phyloP scores from a whole-genome alignment of 2,113 vertebrate genomes.

The Zootoca vivipara region DNA sequence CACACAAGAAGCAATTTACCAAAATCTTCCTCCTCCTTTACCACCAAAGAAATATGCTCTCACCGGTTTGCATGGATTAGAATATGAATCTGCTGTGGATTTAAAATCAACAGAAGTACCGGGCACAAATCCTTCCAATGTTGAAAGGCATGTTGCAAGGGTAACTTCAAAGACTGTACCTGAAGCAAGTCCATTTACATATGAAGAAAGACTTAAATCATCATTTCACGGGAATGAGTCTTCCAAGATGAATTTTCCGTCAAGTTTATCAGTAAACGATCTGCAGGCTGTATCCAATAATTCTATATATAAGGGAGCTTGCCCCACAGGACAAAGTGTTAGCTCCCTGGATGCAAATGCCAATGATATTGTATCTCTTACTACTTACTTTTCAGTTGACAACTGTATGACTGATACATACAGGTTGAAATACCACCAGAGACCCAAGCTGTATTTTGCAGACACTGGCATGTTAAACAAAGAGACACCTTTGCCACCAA shows the following conservation, averaged over 20 bases:
- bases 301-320: constrained; percentile 37
- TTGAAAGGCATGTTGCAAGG: constrained; percentile 36
- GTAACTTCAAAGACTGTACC: constrained; percentile 40
- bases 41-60: constrained; percentile 82
- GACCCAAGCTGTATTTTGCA: constrained; percentile 77
- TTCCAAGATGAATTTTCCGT: constrained; percentile 22
- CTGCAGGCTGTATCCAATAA: constrained; percentile 55
- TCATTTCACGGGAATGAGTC: constrained; percentile 56
- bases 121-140: not conserved
- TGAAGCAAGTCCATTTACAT: constrained; percentile 22
- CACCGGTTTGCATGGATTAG: constrained; percentile 49
- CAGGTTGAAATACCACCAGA: constrained; percentile 92
- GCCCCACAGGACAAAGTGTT: constrained; percentile 37
- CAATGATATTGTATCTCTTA: constrained; percentile 77
- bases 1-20: constrained; percentile 65
- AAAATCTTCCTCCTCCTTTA: constrained; percentile 77
- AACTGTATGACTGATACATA: constrained; percentile 98
- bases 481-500: constrained; percentile 74
- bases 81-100: constrained; percentile 28
- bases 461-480: constrained; percentile 68
- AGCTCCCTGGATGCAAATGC: constrained; percentile 37
- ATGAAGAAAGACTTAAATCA: constrained; percentile 54
- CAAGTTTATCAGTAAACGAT: constrained; percentile 48
- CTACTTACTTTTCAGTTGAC: constrained; percentile 95
- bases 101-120: constrained; percentile 26